phyloP scores from a whole-genome alignment of 2,113 vertebrate species.

The Emydocephalus ijimae region DNA sequence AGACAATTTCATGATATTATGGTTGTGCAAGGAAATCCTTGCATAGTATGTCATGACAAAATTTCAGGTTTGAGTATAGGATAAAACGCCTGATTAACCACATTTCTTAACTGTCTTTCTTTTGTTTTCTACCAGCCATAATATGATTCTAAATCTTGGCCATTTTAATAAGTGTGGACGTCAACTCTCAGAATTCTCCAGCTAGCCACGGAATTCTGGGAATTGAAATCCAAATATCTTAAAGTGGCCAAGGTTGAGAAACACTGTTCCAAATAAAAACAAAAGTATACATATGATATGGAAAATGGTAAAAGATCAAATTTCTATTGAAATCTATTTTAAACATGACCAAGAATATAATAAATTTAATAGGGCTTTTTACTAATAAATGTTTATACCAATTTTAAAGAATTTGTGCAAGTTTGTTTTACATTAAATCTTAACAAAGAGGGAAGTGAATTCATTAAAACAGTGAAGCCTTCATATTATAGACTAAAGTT shows the following conservation, averaged over 20 bases:
- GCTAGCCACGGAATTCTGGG: neutral
- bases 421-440: neutral
- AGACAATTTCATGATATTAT: constrained; percentile 24
- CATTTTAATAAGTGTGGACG: neutral
- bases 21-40: neutral
- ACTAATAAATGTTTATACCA: neutral
- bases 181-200: neutral
- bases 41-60: neutral
- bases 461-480: neutral
- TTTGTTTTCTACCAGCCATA: neutral
- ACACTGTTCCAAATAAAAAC: neutral
- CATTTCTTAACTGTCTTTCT: neutral
- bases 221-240: neutral
- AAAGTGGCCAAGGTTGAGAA: neutral
- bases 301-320: neutral
- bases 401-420: neutral
- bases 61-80: neutral
- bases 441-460: neutral
- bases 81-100: neutral
- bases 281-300: neutral
- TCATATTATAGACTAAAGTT: neutral
- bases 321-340: neutral
- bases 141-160: neutral
- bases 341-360: neutral
- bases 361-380: neutral